Evolutionary conservation across 2,888 invertebrate genomes (phyloP), one percentile per base, ranked within the genome.

Genomic region (Vannuccia rotundouncinata): DNA sequence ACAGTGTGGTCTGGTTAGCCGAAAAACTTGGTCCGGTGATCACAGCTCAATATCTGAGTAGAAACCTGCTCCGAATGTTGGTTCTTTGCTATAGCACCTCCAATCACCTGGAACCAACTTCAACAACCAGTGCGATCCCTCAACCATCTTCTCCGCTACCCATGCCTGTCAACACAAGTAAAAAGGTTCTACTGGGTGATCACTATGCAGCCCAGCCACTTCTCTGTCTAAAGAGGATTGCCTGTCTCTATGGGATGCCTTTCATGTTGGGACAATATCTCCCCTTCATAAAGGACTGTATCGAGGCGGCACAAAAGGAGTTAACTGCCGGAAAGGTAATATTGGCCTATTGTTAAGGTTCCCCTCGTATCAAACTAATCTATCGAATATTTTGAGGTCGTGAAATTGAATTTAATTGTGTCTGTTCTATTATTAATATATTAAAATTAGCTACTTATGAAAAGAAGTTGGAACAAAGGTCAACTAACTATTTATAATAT

Each of bases 1-100:
- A 88, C 59, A 87, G 85, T 66, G 84, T 88, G 27, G 92, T 94
- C 82, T 97, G 97, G 96, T 86, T 98, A 81, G 92, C 95, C 0
- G 94, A 95, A 89, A 91, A 95, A 82, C 89, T 98, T 25, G 98
- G 98, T 0, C 97, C 98, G 0, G 94, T 97, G 75, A 90, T 98
- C 29, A 95, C 95, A 0, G 94, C 96, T 60, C 92, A 94, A 83
- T 93, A 94, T 89, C 90, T 98, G 30, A 93, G 95, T 0, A 91
- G 94, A 81, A 96, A 96, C 89, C 90, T 99, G 83, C 90, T 98
- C 13, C 92, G 95, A 85, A 95, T 98, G 94, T 89, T 98, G 79
- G 94, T 95, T 0, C 89, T 97, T 0, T 98, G 97, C 88, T 98
- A 95, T 86, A 92, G 94, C 28, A 94, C 86, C 0, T 85, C 85